Conservation (phyloP, 1,140 invertebrate species). For the Stenopsyche tienmushanensis region DNA sequence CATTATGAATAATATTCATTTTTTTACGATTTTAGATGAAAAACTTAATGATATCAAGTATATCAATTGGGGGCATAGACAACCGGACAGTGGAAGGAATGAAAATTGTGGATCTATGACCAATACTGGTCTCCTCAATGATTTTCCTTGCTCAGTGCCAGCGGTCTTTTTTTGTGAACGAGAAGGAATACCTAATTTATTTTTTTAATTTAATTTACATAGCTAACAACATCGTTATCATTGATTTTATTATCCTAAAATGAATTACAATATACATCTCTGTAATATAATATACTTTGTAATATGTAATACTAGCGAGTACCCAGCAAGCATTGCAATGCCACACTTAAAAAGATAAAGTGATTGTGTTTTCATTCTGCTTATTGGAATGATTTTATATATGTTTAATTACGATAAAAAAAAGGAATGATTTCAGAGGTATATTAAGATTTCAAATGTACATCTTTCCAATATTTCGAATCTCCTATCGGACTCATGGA, state of each 20-base stretch:
- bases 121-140: constrained; percentile 16
- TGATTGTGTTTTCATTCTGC: too few relatives aligned
- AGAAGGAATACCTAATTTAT: not conserved
- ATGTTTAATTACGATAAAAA: too few relatives aligned
- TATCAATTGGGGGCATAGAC: constrained; percentile 11
- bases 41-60: not conserved
- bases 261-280: not conserved
- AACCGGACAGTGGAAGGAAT: constrained; percentile 27
- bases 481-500: too few relatives aligned
- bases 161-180: constrained; percentile 22
- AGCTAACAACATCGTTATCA: not conserved
- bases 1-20: not conserved
- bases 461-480: too few relatives aligned
- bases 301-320: not conserved
- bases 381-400: too few relatives aligned
- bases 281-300: not conserved
- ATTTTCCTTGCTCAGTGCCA: constrained; percentile 15
- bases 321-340: not conserved
- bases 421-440: too few relatives aligned
- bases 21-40: not conserved
- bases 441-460: too few relatives aligned
- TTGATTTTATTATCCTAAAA: not conserved
- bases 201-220: not conserved
- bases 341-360: not conserved
- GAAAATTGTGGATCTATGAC: constrained; percentile 31